phyloP scores from a whole-genome alignment of 1,140 invertebrate species.

The Conus betulinus region DNA sequence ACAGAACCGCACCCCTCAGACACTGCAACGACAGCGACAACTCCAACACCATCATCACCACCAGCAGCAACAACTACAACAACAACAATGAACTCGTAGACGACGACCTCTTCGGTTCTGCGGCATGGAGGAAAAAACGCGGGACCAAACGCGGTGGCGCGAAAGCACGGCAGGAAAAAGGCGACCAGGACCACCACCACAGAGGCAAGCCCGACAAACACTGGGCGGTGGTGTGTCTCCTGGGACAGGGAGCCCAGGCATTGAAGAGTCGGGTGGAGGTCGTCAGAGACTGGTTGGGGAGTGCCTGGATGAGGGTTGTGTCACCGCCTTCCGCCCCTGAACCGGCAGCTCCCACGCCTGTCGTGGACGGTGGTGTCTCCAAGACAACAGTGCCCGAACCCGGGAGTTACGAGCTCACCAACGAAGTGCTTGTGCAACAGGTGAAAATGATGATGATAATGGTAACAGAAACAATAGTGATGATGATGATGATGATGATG shows the following conservation, averaged over 20 bases:
- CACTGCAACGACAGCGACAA: not conserved
- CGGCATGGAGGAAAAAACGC: slow-evolving; percentile 23
- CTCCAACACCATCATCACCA: not conserved
- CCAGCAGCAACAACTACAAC: not conserved
- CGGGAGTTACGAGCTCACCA: not conserved
- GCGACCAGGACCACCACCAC: not conserved
- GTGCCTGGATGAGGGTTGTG: not conserved
- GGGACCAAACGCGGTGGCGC: not conserved
- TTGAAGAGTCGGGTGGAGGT: not conserved
- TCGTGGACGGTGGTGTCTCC: too few species aligned
- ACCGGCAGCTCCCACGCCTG: too few species aligned
- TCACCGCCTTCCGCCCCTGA: not conserved
- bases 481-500: too few species aligned
- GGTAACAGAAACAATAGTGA: too few species aligned
- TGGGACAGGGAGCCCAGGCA: not conserved
- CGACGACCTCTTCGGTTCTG: slow-evolving; percentile 32
- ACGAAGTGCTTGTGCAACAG: slow-evolving; percentile 24
- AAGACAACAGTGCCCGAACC: not conserved
- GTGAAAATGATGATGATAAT: not conserved
- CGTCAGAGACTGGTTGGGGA: not conserved
- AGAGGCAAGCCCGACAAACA: not conserved
- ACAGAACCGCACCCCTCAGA: not conserved
- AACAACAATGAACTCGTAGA: not conserved
- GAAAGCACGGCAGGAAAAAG: not conserved
- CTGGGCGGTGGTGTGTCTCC: not conserved